Conservation (phyloP, 2,113 vertebrate species). For the Brachirus orientalis region DNA sequence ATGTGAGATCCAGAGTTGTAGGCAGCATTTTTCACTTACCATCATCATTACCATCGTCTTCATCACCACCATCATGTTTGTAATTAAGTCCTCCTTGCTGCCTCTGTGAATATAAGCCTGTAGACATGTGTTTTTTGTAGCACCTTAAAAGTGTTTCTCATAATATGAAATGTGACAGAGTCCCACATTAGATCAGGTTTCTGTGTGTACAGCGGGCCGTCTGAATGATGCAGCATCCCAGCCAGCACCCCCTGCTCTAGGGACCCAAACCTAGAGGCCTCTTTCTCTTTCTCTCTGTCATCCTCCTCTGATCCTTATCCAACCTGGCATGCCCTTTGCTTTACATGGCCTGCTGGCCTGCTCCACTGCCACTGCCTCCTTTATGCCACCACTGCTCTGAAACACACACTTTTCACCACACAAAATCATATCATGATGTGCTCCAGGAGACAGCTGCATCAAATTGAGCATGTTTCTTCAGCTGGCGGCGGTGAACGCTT, state of each 20-base stretch:
- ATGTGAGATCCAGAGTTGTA: too few species aligned
- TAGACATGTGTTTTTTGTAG: too few species aligned
- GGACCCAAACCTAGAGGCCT: constrained; percentile 59
- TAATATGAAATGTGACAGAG: constrained; percentile 24
- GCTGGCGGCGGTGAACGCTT: constrained; percentile 48
- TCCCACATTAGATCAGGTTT: constrained; percentile 78
- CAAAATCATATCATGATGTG: constrained; percentile 54
- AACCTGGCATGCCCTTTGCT: constrained; percentile 79
- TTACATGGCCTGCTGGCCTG: constrained; percentile 62
- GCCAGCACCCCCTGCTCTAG: constrained; percentile 52
- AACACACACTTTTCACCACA: constrained; percentile 50
- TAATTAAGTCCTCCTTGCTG: too few species aligned
- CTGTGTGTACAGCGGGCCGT: constrained; percentile 73
- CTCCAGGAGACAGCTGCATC: constrained; percentile 62
- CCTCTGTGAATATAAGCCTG: too few species aligned
- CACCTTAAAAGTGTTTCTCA: neutral
- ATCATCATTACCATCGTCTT: too few species aligned
- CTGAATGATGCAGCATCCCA: constrained; percentile 70
- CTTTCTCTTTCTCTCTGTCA: constrained; percentile 49
- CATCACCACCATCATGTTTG: too few species aligned
- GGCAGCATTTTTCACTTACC: too few species aligned
- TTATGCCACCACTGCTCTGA: constrained; percentile 33
- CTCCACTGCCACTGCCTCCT: constrained; percentile 41
- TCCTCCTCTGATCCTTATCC: constrained; percentile 74
- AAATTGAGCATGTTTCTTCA: constrained; percentile 67